A percentile compares a stretch with the other conserved stretches of the same genome.
These are phyloP conservation scores for Haliaeetus leucogaster DNA, from an alignment of 2,113 vertebrate species.

Conservation along the genomic window DNA sequence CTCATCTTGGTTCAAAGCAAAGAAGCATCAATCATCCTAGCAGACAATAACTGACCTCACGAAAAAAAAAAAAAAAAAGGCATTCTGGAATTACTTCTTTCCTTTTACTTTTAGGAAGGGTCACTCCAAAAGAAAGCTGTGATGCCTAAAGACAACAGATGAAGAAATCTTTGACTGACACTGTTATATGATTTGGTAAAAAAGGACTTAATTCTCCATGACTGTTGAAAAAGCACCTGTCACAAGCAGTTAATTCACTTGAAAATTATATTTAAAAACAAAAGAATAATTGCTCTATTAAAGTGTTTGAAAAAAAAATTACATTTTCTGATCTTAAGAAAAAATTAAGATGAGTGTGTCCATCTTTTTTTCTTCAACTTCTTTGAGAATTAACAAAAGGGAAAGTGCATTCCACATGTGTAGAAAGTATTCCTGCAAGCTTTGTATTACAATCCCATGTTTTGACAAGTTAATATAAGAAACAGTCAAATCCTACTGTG, in stretches of 20 bases:
- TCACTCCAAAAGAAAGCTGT: background rate
- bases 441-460: constrained; percentile 34
- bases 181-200: background rate
- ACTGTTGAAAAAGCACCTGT: constrained; percentile 2
- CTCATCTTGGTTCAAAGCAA: background rate
- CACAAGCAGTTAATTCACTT: background rate
- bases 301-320: constrained; percentile 32
- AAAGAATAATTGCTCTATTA: constrained; percentile 31
- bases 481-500: constrained; percentile 38
- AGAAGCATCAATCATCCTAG: background rate
- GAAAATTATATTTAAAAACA: constrained; percentile 6
- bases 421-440: constrained; percentile 9
- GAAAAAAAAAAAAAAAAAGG: no score
- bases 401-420: background rate
- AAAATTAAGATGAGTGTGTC: constrained; percentile 14
- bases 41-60: background rate
- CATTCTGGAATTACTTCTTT: background rate
- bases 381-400: constrained; percentile 39
- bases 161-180: background rate
- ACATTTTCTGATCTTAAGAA: constrained; percentile 20
- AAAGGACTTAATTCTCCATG: background rate
- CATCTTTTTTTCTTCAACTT: background rate
- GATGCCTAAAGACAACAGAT: background rate
- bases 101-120: background rate
- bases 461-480: constrained; percentile 55